Conservation (phyloP, 2,797 vertebrate species). For the Lagorchestes hirsutus region DNA sequence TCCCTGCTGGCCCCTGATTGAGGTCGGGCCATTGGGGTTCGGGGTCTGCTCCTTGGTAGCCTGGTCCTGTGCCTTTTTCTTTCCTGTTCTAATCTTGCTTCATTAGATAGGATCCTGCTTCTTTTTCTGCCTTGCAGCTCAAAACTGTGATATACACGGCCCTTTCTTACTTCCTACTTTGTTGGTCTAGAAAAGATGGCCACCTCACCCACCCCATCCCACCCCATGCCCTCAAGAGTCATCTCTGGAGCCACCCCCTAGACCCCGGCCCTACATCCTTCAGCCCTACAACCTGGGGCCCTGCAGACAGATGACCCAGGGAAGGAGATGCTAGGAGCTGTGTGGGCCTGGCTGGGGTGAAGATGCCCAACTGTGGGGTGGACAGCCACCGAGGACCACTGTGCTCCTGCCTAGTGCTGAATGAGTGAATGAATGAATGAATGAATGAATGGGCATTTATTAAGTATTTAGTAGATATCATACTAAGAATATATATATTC, state of each 20-base stretch:
- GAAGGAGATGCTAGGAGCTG: neutral
- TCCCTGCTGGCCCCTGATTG: no score
- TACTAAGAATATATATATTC: neutral
- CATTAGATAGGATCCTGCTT: conserved; percentile 56
- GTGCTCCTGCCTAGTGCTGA: no score
- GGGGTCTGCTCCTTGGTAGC: neutral
- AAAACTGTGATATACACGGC: neutral
- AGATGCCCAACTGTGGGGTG: neutral
- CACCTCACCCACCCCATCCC: no score
- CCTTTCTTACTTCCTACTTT: neutral
- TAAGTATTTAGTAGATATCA: no score
- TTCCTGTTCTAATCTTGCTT: conserved; percentile 61
- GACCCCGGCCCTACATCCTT: neutral
- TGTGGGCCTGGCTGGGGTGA: neutral
- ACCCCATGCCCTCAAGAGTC: neutral
- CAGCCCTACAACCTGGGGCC: no score
- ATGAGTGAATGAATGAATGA: no score
- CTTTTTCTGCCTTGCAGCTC: conserved; percentile 53
- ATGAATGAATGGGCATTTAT: no score
- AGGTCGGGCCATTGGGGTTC: neutral
- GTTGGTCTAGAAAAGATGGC: no score
- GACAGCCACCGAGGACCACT: neutral
- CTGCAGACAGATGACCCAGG: no score
- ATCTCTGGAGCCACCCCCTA: neutral
- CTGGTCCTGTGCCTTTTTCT: neutral